Evolutionary conservation across 2,113 vertebrate species (phyloP).

Genomic region (Morone chrysops): DNA sequence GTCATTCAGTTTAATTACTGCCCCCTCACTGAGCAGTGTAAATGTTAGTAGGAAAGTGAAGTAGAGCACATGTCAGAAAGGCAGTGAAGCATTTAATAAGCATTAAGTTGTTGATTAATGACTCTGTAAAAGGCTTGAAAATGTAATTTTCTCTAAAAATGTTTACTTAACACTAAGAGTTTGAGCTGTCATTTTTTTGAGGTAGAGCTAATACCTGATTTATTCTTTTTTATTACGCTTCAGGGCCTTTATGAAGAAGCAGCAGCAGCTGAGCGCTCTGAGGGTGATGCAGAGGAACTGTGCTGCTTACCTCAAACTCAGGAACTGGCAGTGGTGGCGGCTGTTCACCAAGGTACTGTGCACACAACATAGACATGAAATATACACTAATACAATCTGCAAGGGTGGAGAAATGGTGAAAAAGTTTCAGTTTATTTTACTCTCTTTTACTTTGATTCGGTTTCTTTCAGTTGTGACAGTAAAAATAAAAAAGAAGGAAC

Average conservation of each 20-base stretch:
- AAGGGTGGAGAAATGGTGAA: too few species aligned
- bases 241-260: slow-evolving; percentile 90
- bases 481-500: background rate
- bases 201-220: background rate
- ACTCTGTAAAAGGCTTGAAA: too few species aligned
- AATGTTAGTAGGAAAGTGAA: too few species aligned
- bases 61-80: background rate
- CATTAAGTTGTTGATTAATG: background rate
- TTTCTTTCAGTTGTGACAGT: background rate
- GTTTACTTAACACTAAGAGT: background rate
- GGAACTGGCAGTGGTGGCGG: slow-evolving; percentile 96
- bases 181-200: background rate
- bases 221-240: slow-evolving; percentile 5
- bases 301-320: slow-evolving; percentile 92
- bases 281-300: slow-evolving; percentile 94
- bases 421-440: background rate
- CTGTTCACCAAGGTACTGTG: slow-evolving; percentile 90
- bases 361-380: slow-evolving; percentile 2
- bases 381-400: background rate
- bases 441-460: background rate
- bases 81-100: background rate
- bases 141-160: slow-evolving; percentile 1
- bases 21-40: background rate
- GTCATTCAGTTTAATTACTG: background rate
- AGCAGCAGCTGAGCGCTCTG: slow-evolving; percentile 92